Conservation (phyloP, 2,113 vertebrate species). For the Boulengeromyrus knoepffleri region DNA sequence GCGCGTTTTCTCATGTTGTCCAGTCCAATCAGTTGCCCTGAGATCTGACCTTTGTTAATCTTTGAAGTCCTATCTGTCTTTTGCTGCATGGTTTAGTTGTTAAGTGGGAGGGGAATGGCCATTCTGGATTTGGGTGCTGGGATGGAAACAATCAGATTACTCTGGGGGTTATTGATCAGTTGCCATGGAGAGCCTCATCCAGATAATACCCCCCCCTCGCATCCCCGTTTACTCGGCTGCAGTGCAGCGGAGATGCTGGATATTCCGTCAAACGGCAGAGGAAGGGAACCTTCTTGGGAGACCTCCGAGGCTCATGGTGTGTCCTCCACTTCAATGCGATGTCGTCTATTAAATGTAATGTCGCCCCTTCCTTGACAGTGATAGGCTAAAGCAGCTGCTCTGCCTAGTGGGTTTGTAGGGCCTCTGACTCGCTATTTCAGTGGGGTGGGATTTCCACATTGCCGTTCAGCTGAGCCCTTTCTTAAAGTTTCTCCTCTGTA, state of each 20-base stretch:
- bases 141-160: constrained; percentile 32
- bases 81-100: background rate
- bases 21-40: background rate
- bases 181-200: constrained; percentile 28
- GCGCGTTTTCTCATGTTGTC: background rate
- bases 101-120: constrained; percentile 9
- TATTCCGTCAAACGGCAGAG: background rate
- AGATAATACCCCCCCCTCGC: constrained; percentile 19
- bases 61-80: background rate
- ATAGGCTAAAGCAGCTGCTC: background rate
- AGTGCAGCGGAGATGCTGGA: background rate
- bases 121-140: constrained; percentile 17
- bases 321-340: constrained; percentile 1
- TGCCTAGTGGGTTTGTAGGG: background rate
- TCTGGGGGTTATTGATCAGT: constrained; percentile 35
- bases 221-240: background rate
- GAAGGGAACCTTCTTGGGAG: background rate
- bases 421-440: background rate
- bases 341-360: background rate
- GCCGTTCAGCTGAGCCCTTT: background rate
- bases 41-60: background rate
- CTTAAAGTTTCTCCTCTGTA: background rate
- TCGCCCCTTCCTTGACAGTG: background rate
- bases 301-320: background rate
- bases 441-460: background rate